Evolutionary conservation across 37 sponge, comb jelly and placozoan genomes (phyloP).

Genomic region (Lycopodina hypogea): DNA sequence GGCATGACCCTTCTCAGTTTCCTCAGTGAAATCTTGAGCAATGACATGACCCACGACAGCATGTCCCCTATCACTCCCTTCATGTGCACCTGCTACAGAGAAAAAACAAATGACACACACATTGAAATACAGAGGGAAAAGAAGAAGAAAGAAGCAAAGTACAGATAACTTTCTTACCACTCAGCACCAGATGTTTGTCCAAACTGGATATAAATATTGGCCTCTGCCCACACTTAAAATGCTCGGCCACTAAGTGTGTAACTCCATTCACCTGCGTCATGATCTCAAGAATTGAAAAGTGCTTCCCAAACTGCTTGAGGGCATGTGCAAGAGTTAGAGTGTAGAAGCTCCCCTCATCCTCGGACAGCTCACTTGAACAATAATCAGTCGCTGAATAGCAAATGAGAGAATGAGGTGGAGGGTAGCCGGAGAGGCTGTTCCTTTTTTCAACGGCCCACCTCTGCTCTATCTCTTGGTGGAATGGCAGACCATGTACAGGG

Average conservation of each 20-base stretch:
- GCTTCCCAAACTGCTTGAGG: slow-evolving; percentile 19
- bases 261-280: slow-evolving; percentile 27
- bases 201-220: slow-evolving; percentile 16
- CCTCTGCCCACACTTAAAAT: not conserved
- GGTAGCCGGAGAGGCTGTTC: not conserved
- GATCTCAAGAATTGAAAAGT: slow-evolving; percentile 29
- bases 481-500: not conserved
- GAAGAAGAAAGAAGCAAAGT: too few species aligned
- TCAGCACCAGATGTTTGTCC: slow-evolving; percentile 8
- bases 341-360: slow-evolving; percentile 36
- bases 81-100: not conserved
- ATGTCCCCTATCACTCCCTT: not conserved
- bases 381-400: slow-evolving; percentile 19
- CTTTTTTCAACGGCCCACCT: not conserved
- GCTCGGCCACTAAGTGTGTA: not conserved
- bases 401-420: slow-evolving; percentile 14
- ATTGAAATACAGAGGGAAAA: too few species aligned
- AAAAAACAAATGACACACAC: not conserved
- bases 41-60: too few species aligned
- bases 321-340: slow-evolving; percentile 24
- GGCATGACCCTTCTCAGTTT: too few species aligned
- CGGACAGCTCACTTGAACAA: not conserved
- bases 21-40: too few species aligned
- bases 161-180: slow-evolving; percentile 1
- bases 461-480: not conserved